Evolutionary conservation across 2,888 invertebrate species (phyloP).

Genomic region (Gortyna flavago): DNA sequence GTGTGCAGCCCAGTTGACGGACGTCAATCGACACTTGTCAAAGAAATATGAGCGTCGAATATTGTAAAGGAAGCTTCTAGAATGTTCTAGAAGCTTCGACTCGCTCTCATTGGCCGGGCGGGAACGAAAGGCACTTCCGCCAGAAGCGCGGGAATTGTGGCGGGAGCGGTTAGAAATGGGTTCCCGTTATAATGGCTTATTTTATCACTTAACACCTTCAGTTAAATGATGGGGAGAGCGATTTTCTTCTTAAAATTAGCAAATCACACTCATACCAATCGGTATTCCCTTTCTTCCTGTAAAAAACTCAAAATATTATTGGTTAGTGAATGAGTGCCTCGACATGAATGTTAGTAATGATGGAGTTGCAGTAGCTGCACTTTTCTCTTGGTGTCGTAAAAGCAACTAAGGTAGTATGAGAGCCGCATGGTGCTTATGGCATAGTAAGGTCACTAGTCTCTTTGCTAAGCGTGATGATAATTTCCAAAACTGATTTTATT

Average conservation of each 20-base stretch:
- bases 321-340: background rate
- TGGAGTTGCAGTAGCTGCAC: background rate
- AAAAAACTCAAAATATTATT: conserved; percentile 1
- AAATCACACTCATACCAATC: background rate
- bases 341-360: background rate
- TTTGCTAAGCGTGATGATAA: background rate
- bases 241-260: background rate
- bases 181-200: background rate
- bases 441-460: background rate
- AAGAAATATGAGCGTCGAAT: too few relatives aligned
- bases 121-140: too few relatives aligned
- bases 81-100: too few relatives aligned
- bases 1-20: too few relatives aligned
- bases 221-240: background rate
- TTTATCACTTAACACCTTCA: background rate
- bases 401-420: background rate
- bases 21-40: too few relatives aligned
- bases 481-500: background rate
- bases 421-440: background rate
- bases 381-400: background rate
- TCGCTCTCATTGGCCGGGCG: too few relatives aligned
- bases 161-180: too few relatives aligned
- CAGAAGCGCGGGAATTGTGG: too few relatives aligned
- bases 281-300: background rate
- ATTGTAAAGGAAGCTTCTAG: too few relatives aligned